Evolutionary conservation across 2,888 invertebrate genomes (phyloP), one percentile per base, ranked within the genome.

Genomic region (Ephialtes manifestator): DNA sequence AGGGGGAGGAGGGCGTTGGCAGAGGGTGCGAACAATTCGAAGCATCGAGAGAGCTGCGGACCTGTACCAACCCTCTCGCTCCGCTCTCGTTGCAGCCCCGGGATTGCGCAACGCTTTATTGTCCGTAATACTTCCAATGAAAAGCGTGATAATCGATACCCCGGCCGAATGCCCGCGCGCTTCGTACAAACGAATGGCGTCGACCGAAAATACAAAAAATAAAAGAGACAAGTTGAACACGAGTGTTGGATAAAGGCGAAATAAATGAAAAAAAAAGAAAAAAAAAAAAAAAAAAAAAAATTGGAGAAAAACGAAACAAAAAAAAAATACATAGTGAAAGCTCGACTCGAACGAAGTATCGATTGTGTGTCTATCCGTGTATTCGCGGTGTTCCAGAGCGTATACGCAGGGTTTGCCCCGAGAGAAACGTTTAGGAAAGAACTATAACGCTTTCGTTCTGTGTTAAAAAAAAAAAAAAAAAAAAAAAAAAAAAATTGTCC

Each of bases 101-200:
- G 86, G 83, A 86, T 86, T 86, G 84, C 79, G 83, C 84, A 87
- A 86, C 85, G 86, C 85, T 87, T 87, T 85, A 84, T 86, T 84
- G 86, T 85, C 81, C 86, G 81, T 85, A 82, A 84, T 87, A 85
- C 85, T 87, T 85, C 74, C 86, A 85, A 83, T 82, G 82, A 82
- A 87, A 85, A 87, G 81, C 87, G 81, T 84, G 82, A 87, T 87
- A 85, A 85, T 87, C 87, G 84, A 87, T 87, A 87, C 82, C 60
- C 68, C 80, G 80, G 84, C 75, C 75, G 85, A 86, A 83, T 87
- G 63, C 81, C 68, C 77, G 63, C 78, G 75, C 46, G 43, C 51
- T 31, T 71, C 76, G 79, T 60, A 82, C 82, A 85, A 82, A 82
- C 85, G 85, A 85, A 55, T 76, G 60, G 85, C 74, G 68, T 74